A percentile compares a stretch with the other conserved stretches of the same genome.
phyloP scores from a whole-genome alignment of 2,113 vertebrate genomes.

The Brachypteracias leptosomus region DNA sequence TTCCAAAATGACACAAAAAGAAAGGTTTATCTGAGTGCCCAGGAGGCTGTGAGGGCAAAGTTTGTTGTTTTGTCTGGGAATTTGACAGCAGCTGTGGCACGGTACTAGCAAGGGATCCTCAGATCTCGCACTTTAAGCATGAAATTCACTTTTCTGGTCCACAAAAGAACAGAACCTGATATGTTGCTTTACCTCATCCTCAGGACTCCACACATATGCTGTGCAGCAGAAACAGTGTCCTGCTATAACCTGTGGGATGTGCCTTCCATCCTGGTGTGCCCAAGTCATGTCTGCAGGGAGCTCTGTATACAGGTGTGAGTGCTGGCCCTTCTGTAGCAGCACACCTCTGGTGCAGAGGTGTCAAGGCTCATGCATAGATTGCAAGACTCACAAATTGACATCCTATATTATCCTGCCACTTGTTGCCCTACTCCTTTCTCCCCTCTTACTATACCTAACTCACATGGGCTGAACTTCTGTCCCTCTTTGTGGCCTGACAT shows the following conservation, averaged over 20 bases:
- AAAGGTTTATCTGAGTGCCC: background rate
- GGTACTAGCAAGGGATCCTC: background rate
- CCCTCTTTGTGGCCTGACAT: background rate
- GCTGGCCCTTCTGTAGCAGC: background rate
- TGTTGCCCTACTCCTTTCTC: background rate
- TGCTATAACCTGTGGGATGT: background rate
- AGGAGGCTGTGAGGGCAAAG: background rate
- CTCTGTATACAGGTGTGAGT: background rate
- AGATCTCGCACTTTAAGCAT: background rate
- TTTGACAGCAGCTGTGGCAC: background rate
- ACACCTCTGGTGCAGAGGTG: background rate
- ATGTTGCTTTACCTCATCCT: background rate
- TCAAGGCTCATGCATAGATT: rapidly evolving
- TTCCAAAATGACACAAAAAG: background rate
- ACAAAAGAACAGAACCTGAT: background rate
- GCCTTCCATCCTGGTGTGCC: background rate
- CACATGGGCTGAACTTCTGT: rapidly evolving
- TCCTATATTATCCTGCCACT: background rate
- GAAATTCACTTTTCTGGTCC: background rate
- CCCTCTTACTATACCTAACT: background rate
- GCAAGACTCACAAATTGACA: background rate
- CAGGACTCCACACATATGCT: background rate
- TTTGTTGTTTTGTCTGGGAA: background rate
- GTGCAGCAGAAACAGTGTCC: background rate
- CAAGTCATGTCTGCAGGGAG: rapidly evolving